These are phyloP conservation scores for Deroplatys truncata DNA, from an alignment of 2,888 invertebrate genomes.

Conservation along the genomic window DNA sequence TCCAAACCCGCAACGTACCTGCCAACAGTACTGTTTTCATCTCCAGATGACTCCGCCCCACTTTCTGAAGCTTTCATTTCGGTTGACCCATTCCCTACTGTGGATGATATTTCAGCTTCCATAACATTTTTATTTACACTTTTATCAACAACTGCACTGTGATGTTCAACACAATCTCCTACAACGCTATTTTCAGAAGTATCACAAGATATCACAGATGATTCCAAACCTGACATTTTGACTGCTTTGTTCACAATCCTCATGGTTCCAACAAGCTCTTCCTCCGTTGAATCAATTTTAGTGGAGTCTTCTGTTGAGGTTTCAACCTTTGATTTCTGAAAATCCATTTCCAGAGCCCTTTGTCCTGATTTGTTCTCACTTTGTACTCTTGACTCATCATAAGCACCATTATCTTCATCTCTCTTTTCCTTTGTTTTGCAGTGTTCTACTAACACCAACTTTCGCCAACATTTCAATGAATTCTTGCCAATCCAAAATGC, in stretches of 20 bases:
- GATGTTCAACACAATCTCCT: neutral
- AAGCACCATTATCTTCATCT: conserved; percentile 33
- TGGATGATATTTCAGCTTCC: neutral
- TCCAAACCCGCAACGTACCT: neutral
- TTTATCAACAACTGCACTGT: neutral
- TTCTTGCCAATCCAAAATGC: conserved; percentile 53
- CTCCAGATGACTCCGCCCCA: neutral
- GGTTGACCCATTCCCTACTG: neutral
- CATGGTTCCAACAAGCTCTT: neutral
- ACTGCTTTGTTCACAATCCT: neutral
- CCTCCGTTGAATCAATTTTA: neutral
- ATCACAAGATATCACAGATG: neutral
- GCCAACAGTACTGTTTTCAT: neutral
- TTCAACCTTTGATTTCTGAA: neutral
- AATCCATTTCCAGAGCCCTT: neutral
- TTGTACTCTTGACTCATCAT: neutral
- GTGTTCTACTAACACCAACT: conserved; percentile 42
- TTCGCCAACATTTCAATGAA: conserved; percentile 53
- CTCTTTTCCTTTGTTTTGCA: conserved; percentile 18
- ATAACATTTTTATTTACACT: neutral
- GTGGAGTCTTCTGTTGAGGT: neutral
- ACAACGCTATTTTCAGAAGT: neutral
- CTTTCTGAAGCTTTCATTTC: neutral
- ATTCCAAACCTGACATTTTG: neutral
- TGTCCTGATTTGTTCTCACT: neutral